Evolutionary conservation across 2,113 vertebrate genomes (phyloP).

Genomic region (Prunella himalayana): DNA sequence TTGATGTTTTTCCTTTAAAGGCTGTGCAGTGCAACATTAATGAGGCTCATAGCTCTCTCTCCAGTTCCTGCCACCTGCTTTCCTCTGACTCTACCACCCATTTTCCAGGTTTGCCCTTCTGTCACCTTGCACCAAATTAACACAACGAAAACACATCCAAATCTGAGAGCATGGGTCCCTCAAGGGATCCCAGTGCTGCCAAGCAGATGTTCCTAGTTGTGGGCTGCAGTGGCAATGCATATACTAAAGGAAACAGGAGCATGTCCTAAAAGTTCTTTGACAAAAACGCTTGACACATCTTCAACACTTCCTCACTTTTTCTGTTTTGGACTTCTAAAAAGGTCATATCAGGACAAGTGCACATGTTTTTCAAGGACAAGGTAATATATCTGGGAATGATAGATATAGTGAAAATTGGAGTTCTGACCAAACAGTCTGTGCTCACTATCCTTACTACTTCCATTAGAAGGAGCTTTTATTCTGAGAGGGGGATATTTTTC

Average conservation of each 20-base stretch:
- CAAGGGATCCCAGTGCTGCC: not conserved
- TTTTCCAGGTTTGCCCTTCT: not conserved
- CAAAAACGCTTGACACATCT: not conserved
- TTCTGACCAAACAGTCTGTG: not conserved
- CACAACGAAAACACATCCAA: not conserved
- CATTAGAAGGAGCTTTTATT: not conserved
- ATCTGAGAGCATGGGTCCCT: not conserved
- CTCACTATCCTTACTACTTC: not conserved
- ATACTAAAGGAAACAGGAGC: not conserved
- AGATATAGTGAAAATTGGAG: not conserved
- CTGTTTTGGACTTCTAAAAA: not conserved
- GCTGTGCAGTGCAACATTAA: not conserved
- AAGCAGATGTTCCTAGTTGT: not conserved
- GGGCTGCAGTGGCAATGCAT: not conserved
- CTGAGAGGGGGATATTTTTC: not conserved
- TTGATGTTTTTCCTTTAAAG: not conserved
- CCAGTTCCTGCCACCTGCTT: not conserved
- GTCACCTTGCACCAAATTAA: not conserved
- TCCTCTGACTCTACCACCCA: not conserved
- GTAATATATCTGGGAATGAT: not conserved
- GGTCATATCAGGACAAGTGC: not conserved
- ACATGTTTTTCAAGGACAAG: not conserved
- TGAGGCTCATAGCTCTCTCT: not conserved
- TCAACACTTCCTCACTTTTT: not conserved
- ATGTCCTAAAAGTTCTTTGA: rapidly evolving